phyloP scores from a whole-genome alignment of 1,140 invertebrate genomes.

The Drosophila lini region DNA sequence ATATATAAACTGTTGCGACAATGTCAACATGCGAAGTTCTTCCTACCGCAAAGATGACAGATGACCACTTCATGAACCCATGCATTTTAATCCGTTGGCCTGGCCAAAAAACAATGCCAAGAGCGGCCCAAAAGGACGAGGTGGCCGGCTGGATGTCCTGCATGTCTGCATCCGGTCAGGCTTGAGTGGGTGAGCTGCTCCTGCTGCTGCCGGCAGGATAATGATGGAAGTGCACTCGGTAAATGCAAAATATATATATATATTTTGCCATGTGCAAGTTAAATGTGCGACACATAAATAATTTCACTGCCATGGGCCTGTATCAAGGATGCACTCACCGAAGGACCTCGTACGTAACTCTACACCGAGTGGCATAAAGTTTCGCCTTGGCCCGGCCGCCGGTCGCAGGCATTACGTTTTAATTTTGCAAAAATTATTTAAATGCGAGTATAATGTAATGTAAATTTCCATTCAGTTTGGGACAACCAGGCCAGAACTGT shows the following conservation, averaged over 20 bases:
- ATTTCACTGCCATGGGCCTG: constrained; percentile 66
- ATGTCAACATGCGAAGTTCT: constrained; percentile 82
- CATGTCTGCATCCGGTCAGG: constrained; percentile 59
- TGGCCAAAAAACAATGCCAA: constrained; percentile 68
- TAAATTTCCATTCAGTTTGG: constrained; percentile 70
- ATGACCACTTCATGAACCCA: constrained; percentile 83
- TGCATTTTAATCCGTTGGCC: constrained; percentile 75
- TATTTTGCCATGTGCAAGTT: constrained; percentile 80
- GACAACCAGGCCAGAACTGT: background rate
- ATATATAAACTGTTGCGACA: constrained; percentile 79
- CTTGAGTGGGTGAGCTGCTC: constrained; percentile 9
- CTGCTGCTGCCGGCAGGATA: constrained; percentile 50
- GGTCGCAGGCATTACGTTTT: constrained; percentile 74
- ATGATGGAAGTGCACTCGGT: constrained; percentile 81
- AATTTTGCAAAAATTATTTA: constrained; percentile 82
- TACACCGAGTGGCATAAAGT: constrained; percentile 14
- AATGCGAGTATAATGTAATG: constrained; percentile 81
- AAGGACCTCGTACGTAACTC: constrained; percentile 1
- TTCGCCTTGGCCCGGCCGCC: constrained; percentile 29
- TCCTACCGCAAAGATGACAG: constrained; percentile 82
- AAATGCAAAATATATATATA: constrained; percentile 81
- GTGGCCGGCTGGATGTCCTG: constrained; percentile 29
- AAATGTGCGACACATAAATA: constrained; percentile 81
- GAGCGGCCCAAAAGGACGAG: constrained; percentile 36
- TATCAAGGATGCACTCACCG: constrained; percentile 60